Evolutionary conservation across 2,113 vertebrate species (phyloP), one percentile per base, ranked within the genome.

Genomic region (Morphnarchus princeps): DNA sequence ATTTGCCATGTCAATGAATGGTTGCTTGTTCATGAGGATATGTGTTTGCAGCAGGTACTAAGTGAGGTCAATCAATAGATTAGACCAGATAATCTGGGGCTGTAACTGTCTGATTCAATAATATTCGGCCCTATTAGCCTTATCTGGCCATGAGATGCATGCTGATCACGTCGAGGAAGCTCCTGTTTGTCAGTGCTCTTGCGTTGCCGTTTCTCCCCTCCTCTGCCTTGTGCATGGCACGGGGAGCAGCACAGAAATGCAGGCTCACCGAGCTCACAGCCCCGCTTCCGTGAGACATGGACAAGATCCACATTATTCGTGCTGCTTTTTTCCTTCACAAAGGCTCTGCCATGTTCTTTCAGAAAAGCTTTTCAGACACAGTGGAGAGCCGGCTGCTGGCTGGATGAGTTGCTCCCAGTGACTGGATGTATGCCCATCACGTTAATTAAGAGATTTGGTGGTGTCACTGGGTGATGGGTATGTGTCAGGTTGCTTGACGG

Each of bases 371-470:
- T 82, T 80, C 49, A 86, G 74, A 55, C 26, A 38, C 25, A 81
- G 45, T 6, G 5, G 66, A 87, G 25, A 63, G 29, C 32, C 6
- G 40, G 19, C 29, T 90, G 42, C 28, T 42, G 32, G 25, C 80
- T 63, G 63, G 16, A 34, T 0, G 1, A 34, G 40, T 16, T 82
- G 43, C 63, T 93, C 1, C 0, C 11, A 55, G 61, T 26, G 61
- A 36, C 70, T 59, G 70, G 34, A 43, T 69, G 9, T 24, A 16
- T 14, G 9, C 20, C 52, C 10, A 3, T 61, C 29, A 17, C 0
- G 0, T 31, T 63, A 82, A 90, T 57, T 38, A 57, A 92, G 79
- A 57, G 45, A 82, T 38, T 1, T 1, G 3, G 34, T 13, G 76
- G 40, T 76, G 59, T 62, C 58, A 20, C 31, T 73, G 76, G 6